These are phyloP conservation scores for Protobothrops flavoviridis DNA, from an alignment of 2,113 vertebrate species.

Conservation along the genomic window DNA sequence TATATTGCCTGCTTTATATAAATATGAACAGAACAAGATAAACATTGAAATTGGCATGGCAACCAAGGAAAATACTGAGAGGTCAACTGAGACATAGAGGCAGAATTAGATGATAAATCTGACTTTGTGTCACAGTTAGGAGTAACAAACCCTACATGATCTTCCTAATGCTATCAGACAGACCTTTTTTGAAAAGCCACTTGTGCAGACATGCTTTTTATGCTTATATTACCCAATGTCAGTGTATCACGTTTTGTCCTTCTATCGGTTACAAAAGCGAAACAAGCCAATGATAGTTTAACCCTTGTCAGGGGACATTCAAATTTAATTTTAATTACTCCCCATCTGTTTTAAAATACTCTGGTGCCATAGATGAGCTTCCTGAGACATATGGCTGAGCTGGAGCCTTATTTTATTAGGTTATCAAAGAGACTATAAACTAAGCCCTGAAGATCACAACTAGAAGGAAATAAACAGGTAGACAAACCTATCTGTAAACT, in stretches of 20 bases:
- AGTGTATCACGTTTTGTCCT: slow-evolving; percentile 37
- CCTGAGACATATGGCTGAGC: slow-evolving; percentile 10
- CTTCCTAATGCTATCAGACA: not conserved
- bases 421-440: slow-evolving; percentile 26
- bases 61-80: slow-evolving; percentile 41
- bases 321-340: slow-evolving; percentile 32
- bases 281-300: slow-evolving; percentile 32
- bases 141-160: slow-evolving; percentile 4
- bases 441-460: slow-evolving; percentile 14
- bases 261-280: slow-evolving; percentile 43
- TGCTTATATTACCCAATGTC: slow-evolving; percentile 42
- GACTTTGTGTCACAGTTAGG: slow-evolving; percentile 29
- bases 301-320: slow-evolving; percentile 37
- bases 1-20: slow-evolving; percentile 7
- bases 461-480: slow-evolving; percentile 40
- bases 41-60: slow-evolving; percentile 29
- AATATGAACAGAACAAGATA: slow-evolving; percentile 30
- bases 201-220: slow-evolving; percentile 38
- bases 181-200: slow-evolving; percentile 32
- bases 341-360: slow-evolving; percentile 10
- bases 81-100: slow-evolving; percentile 29
- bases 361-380: slow-evolving; percentile 20
- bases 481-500: slow-evolving; percentile 22
- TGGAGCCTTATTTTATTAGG: slow-evolving; percentile 23
- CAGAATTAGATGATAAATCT: slow-evolving; percentile 39